phyloP scores from a whole-genome alignment of 2,797 vertebrate genomes.

The Manis pentadactyla region DNA sequence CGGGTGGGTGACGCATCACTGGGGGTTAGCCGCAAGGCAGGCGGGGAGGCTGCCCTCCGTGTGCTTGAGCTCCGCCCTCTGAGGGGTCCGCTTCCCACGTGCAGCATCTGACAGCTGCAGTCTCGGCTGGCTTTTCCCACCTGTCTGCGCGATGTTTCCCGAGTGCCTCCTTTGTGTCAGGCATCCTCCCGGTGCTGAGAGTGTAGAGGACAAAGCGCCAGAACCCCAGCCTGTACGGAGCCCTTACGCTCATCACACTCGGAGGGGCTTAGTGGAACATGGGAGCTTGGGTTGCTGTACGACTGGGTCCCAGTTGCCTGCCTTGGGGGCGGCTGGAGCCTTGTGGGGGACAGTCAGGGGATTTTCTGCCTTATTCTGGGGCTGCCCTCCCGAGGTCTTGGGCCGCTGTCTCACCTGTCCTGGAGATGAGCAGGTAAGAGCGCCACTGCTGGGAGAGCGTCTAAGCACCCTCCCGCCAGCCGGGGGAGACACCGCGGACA shows the following conservation, averaged over 20 bases:
- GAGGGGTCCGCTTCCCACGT: background rate
- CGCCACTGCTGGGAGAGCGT: background rate
- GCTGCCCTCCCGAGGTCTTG: background rate
- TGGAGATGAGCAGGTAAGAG: background rate
- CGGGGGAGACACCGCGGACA: background rate
- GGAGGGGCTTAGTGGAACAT: no score
- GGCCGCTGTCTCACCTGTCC: no score
- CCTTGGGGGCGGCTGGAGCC: background rate
- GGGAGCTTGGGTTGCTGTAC: background rate
- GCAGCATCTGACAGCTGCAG: rapidly evolving
- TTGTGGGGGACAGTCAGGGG: background rate
- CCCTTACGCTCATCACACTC: no score
- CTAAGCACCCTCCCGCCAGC: no score
- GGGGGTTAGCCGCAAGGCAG: no score
- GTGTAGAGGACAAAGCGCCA: background rate
- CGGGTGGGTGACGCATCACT: no score
- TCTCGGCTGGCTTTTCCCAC: background rate
- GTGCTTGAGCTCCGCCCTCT: no score
- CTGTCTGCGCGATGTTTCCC: background rate
- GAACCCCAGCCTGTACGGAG: no score
- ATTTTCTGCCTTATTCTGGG: background rate
- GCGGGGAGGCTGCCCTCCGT: no score
- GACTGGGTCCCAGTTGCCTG: background rate
- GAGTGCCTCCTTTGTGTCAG: background rate
- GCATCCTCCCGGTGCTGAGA: background rate